Evolutionary conservation across 2,113 vertebrate genomes (phyloP), one percentile per base, ranked within the genome.

Genomic region (Paedocypris sp.): DNA sequence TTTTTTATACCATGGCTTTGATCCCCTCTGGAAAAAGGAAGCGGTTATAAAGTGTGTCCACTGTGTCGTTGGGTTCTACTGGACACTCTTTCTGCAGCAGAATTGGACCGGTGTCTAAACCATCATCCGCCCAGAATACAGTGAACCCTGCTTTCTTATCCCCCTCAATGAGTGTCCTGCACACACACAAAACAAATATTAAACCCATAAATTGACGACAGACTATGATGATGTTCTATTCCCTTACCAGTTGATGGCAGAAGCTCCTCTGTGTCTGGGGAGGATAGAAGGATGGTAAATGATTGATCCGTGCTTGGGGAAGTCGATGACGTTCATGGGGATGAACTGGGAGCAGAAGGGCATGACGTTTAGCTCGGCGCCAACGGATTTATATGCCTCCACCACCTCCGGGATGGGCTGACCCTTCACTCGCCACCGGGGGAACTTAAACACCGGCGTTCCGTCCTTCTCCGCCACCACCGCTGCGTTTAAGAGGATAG

Each of bases 271-370:
- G 79, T 99, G 95, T 43, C 85, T 89, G 23, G 95, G 95, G 51
- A 99, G 86, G 69, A 98, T 83, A 29, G 95, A 99, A 0, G 95
- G 95, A 67, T 99, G 95, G 72, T 99, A 99, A 73, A 99, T 89
- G 79, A 99, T 95, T 58, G 95, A 98, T 33, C 95, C 95, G 0
- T 93, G 86, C 70, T 82, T 83, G 11, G 95, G 93, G 48, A 81
- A 36, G 20, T 94, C 85, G 46, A 97, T 99, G 42, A 99, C 71
- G 42, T 92, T 90, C 92, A 98, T 99, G 51, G 95, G 95, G 73
- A 99, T 97, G 74, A 97, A 99, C 82, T 99, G 95, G 1, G 91
- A 91, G 76, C 95, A 99, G 83, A 97, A 99, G 0, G 95, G 95
- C 75, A 99, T 89, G 70, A 98, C 95, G 1, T 99, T 99, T n/a